phyloP scores from a whole-genome alignment of 2,113 vertebrate species.

The Macrotus californicus region DNA sequence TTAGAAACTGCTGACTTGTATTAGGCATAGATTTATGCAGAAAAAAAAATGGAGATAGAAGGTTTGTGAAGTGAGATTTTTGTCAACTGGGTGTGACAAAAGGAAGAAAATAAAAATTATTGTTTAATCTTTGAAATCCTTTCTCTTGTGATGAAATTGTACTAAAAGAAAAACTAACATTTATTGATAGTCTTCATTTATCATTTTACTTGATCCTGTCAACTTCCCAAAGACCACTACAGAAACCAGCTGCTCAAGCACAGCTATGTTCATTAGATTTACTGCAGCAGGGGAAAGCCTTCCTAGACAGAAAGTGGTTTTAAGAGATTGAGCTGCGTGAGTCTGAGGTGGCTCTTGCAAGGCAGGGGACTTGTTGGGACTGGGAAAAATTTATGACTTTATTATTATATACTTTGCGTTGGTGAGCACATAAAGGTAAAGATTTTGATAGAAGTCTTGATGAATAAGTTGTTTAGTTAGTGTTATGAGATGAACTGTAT shows the following conservation, averaged over 20 bases:
- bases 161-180: background rate
- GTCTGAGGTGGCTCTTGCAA: background rate
- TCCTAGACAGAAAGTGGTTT: background rate
- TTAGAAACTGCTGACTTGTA: conserved; percentile 43
- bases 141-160: background rate
- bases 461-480: background rate
- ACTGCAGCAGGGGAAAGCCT: background rate
- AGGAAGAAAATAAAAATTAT: conserved; percentile 48
- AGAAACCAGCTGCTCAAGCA: background rate
- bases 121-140: conserved; percentile 24
- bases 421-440: background rate
- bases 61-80: conserved; percentile 41
- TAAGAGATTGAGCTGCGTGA: background rate
- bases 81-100: conserved; percentile 7
- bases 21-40: conserved; percentile 27
- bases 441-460: background rate
- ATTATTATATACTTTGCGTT: background rate
- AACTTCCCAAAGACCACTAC: background rate
- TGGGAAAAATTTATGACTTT: background rate
- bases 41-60: conserved; percentile 24
- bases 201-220: background rate
- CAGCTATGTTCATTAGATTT: background rate
- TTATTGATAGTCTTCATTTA: background rate
- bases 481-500: background rate
- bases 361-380: background rate